Evolutionary conservation across 2,797 vertebrate species (phyloP).

Genomic region (Notolabrus celidotus): DNA sequence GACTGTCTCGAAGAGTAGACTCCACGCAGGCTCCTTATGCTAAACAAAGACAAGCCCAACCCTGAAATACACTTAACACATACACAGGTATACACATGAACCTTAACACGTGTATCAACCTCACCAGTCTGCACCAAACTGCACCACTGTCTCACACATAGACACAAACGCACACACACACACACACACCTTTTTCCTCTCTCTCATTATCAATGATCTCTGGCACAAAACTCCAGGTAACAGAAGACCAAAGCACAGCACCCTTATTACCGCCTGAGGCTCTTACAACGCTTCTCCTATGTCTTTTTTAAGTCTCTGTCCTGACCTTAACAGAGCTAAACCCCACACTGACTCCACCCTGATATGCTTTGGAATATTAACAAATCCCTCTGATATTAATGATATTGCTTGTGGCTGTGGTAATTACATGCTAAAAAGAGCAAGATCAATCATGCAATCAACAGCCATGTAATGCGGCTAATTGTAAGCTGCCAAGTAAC

Average conservation of each 20-base stretch:
- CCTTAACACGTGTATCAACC: slow-evolving; percentile 27
- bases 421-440: too few relatives aligned
- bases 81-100: slow-evolving; percentile 8
- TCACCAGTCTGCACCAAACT: background rate
- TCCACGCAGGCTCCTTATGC: slow-evolving; percentile 11
- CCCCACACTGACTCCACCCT: slow-evolving; percentile 32
- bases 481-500: too few relatives aligned
- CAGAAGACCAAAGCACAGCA: slow-evolving; percentile 49
- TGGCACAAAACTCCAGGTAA: slow-evolving; percentile 53
- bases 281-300: slow-evolving; percentile 51
- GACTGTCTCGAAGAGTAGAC: slow-evolving; percentile 24
- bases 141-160: slow-evolving; percentile 14
- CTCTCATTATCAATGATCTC: slow-evolving; percentile 65
- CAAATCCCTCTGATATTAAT: too few relatives aligned
- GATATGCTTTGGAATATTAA: background rate
- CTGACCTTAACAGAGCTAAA: slow-evolving; percentile 18
- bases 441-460: too few relatives aligned
- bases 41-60: background rate
- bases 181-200: slow-evolving; percentile 50
- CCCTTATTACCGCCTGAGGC: slow-evolving; percentile 54
- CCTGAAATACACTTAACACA: background rate
- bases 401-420: too few relatives aligned
- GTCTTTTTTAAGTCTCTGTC: slow-evolving; percentile 20
- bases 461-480: too few relatives aligned
- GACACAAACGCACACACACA: slow-evolving; percentile 26